Percentiles rank a stretch among this genome's conserved stretches.
Evolutionary conservation across 2,113 vertebrate genomes (phyloP).

Genomic region (Eonycteris spelaea): DNA sequence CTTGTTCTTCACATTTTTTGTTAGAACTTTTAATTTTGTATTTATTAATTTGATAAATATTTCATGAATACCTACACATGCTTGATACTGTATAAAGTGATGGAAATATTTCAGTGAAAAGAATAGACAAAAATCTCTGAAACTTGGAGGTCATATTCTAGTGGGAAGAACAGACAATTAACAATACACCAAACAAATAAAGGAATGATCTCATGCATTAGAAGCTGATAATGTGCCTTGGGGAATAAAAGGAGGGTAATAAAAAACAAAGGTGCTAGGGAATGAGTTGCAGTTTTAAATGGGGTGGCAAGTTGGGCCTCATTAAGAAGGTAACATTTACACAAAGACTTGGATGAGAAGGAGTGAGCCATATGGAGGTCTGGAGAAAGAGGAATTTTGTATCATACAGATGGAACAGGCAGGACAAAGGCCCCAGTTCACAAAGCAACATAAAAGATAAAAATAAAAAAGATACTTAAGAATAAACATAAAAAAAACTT

Average conservation of each 20-base stretch:
- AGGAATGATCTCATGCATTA: background rate
- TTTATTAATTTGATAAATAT: background rate
- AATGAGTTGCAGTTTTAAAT: background rate
- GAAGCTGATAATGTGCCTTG: background rate
- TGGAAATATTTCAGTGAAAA: background rate
- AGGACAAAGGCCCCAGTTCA: background rate
- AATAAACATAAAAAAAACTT: background rate
- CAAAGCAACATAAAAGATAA: background rate
- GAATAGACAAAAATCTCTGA: background rate
- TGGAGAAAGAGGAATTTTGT: background rate
- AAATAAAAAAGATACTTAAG: background rate
- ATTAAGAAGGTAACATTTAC: background rate
- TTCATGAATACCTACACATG: background rate
- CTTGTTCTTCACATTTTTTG: background rate
- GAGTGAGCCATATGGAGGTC: background rate
- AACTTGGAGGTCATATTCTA: background rate
- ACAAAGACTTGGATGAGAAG: background rate
- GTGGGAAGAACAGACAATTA: background rate
- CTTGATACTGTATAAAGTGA: background rate
- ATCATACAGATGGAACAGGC: background rate
- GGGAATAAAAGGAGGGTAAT: background rate
- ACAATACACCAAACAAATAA: background rate
- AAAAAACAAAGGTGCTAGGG: background rate
- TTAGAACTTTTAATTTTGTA: background rate
- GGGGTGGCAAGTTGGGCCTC: background rate